phyloP scores from a whole-genome alignment of 2,113 vertebrate species.

The Sylvilagus bachmani region DNA sequence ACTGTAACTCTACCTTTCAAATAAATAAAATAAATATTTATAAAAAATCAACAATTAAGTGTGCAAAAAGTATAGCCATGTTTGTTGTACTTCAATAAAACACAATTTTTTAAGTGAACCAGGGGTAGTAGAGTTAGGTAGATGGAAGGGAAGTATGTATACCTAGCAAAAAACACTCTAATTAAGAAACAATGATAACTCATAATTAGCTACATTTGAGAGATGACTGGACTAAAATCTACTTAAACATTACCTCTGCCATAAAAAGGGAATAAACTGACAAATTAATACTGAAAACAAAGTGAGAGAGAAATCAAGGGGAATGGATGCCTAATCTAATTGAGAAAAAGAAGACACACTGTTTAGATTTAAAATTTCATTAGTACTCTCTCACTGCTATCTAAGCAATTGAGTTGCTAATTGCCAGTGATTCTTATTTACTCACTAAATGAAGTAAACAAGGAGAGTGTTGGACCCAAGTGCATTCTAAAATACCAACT shows the following conservation, averaged over 20 bases:
- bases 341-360: background rate
- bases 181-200: background rate
- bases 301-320: background rate
- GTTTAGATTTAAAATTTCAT: slow-evolving; percentile 34
- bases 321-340: background rate
- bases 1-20: too few species aligned
- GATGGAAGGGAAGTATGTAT: background rate
- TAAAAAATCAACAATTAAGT: background rate
- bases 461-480: background rate
- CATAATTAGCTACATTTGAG: background rate
- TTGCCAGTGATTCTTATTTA: slow-evolving; percentile 33
- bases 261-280: background rate
- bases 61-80: background rate
- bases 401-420: slow-evolving; percentile 40
- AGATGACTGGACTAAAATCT: background rate
- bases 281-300: background rate
- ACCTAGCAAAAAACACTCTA: background rate
- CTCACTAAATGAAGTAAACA: background rate
- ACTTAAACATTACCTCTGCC: background rate
- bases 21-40: too few species aligned
- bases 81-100: background rate
- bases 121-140: background rate
- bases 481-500: slow-evolving; percentile 10
- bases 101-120: background rate
- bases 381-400: background rate